phyloP scores from a whole-genome alignment of 2,113 vertebrate genomes.

The Poeciliopsis turrubarensis region DNA sequence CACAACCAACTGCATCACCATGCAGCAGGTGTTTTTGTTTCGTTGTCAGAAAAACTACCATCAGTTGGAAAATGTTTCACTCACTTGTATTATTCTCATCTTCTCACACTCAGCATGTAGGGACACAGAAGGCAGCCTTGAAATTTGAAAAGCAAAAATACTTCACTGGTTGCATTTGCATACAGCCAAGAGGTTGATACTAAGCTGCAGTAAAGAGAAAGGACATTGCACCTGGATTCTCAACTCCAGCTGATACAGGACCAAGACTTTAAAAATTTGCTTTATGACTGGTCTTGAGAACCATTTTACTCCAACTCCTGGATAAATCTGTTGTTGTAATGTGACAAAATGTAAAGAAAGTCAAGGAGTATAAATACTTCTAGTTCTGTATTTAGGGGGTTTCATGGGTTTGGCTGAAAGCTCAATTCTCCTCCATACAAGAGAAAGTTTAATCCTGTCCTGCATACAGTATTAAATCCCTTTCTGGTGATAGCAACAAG shows the following conservation, averaged over 20 bases:
- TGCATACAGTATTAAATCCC: background rate
- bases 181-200: background rate
- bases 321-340: background rate
- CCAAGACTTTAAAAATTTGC: no score
- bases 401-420: no score
- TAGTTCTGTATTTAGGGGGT: background rate
- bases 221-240: no score
- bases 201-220: no score
- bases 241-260: no score
- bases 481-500: slow-evolving; percentile 28
- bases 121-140: background rate
- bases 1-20: no score
- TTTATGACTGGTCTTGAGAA: background rate
- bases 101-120: no score
- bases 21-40: no score
- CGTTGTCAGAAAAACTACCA: no score
- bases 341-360: background rate
- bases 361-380: background rate
- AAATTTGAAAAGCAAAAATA: background rate
- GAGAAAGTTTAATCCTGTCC: slow-evolving; percentile 9
- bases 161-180: background rate
- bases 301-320: background rate
- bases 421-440: no score
- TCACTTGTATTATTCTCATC: no score
- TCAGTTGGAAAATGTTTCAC: no score